Percentiles rank a stretch among this genome's conserved stretches.
phyloP scores from a whole-genome alignment of 2,797 vertebrate species.

The Dendrocincla tyrannina region DNA sequence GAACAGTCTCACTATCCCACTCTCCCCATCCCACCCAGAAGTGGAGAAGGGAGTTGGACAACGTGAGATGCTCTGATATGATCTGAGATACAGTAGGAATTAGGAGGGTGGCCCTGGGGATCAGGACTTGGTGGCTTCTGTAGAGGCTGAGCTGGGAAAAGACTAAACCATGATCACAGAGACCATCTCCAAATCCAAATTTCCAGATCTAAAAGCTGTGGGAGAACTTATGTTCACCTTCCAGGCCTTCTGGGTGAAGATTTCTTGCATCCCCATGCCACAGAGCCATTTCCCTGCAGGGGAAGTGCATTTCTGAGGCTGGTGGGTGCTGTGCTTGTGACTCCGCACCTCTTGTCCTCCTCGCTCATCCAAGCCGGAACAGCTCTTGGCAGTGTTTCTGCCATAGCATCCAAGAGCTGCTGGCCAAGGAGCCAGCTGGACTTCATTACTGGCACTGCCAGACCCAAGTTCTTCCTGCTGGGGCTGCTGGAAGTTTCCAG shows the following conservation, averaged over 20 bases:
- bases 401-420: neutral
- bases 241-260: neutral
- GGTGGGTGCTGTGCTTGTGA: neutral
- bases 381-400: neutral
- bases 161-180: neutral
- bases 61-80: neutral
- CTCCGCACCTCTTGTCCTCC: neutral
- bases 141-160: neutral
- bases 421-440: conserved; percentile 32
- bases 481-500: conserved; percentile 30
- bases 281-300: neutral
- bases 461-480: conserved; percentile 9
- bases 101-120: neutral
- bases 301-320: neutral
- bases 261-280: neutral
- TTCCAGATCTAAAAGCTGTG: neutral
- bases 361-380: neutral
- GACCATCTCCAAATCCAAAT: neutral
- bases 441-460: neutral
- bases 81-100: neutral
- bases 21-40: neutral
- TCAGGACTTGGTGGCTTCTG: neutral
- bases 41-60: neutral
- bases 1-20: neutral
- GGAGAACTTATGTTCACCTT: neutral